Evolutionary conservation across 92 coral and sea anemone species (phyloP).

Genomic region (Meandrina meandrites): DNA sequence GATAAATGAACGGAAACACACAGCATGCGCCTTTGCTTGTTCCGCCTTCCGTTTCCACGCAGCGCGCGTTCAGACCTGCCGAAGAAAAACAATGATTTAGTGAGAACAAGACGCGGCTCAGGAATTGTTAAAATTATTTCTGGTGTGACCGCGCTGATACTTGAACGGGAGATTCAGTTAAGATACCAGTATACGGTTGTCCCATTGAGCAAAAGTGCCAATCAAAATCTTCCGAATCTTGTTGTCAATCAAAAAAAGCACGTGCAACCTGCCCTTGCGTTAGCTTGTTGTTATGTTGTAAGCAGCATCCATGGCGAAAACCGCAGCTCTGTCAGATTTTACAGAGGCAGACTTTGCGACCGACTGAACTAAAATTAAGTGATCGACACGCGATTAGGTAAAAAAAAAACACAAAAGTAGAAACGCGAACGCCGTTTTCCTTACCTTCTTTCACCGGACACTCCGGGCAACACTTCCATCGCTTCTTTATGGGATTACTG

Average conservation of each 20-base stretch:
- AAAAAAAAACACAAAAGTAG: too few species aligned
- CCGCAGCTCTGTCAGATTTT: background rate
- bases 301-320: background rate
- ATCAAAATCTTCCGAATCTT: background rate
- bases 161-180: background rate
- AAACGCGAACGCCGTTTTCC: background rate
- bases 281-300: background rate
- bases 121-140: background rate
- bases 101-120: background rate
- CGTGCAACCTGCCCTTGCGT: background rate
- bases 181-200: background rate
- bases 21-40: slow-evolving; percentile 83
- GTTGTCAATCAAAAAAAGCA: background rate
- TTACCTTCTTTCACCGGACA: slow-evolving; percentile 89
- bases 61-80: slow-evolving; percentile 80
- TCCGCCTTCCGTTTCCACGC: slow-evolving; percentile 79
- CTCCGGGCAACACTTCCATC: slow-evolving; percentile 99
- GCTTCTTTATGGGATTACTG: slow-evolving; percentile 79
- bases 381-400: too few species aligned
- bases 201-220: background rate
- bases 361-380: too few species aligned
- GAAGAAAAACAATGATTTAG: too few species aligned
- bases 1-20: slow-evolving; percentile 89
- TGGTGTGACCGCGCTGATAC: background rate
- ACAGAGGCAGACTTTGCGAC: background rate